Base-by-base conservation (phyloP, 30 jellyfish, hydroid and myxozoan species). In the Hydra vulgaris region DNA sequence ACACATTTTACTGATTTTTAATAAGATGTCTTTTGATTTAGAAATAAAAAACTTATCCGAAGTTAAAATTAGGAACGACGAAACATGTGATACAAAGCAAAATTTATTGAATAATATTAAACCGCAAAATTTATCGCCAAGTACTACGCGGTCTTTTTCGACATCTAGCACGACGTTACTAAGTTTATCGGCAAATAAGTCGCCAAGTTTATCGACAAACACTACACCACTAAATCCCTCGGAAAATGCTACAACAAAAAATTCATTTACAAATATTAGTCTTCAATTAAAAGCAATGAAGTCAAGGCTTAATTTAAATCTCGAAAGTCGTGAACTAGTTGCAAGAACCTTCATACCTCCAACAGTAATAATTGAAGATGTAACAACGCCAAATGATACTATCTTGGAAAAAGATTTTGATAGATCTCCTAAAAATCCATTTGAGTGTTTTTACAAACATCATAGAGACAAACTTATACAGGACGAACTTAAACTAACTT, bases 401-500 rank as follows among this genome's bases (percentile, higher is more conserved):
- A 5, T 16, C 24, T 0, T 27, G 7, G 22, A 27, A 75, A 78
- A 16, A 68, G 75, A 68, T n/a, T 3, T 1, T 16, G 27, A 68
- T 68, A 23, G n/a, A 1, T 66, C 84, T 15, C 81, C 83, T n/a
- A 18, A 0, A 18, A 66, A 27, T 80, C 68, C 66, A 15, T 80
- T 80, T 0, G 89, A 81, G 74, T 54, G 87, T 26, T 86, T 91
- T 72, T 86, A 71, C 81, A 86, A 70, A 25, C 92, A 27, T 54
- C 76, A 79, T 78, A 69, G 98, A 40, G 85, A 82, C 66, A 84
- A 86, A 18, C 77, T 21, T 12, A 91, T 91, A 8, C 82, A 73
- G 40, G 68, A 80, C 40, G 98, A 91, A 54, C 82, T 86, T 21
- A 77, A 82, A 23, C 69, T 71, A 56, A 71, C 86, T 7, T 26